Evolutionary conservation across 2,888 invertebrate genomes (phyloP), one percentile per base, ranked within the genome.

Genomic region (Meiosimyza decipiens): DNA sequence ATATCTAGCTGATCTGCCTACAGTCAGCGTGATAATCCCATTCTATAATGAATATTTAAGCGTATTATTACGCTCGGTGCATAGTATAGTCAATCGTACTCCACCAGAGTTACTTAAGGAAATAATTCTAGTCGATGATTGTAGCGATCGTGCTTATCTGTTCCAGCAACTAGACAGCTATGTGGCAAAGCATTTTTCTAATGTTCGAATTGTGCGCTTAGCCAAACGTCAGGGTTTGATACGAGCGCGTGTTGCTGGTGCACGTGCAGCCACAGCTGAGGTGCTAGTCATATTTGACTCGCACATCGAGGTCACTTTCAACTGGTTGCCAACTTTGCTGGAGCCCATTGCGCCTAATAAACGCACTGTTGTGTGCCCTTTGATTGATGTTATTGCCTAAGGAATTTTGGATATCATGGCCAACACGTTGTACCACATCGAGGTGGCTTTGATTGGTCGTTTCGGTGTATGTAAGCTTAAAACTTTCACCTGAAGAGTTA

Each of bases 361-460:
- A 82, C 92, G 91, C 80, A 95, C 95, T 3, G 96, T 94, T 71
- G 95, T 97, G 13, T 99, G 98, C 84, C 98, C 98, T 1, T 97
- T 96, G 84, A 98, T 99, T 75, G 98, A 99, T 88, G 97, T 98
- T 16, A 91, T 99, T 69, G 96, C 96, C 0, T 88, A 91, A 96
- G 95, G 81, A 96, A 94, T 51, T 97, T 98, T 85, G 94, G 95
- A 81, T 97, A 98, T 86, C 90, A 95, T 67, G 93, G 97, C 0
- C 98, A 98, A 87, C 98, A 97, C 9, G 98, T 96, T 85, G 97
- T 97, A 85, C 98, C 97, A 40, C 40, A 9, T 40, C 88, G 95
- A 4, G 95, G 98, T 0, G 97, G 97, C 13, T 99, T 99, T 87
- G 98, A 99, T 86, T 99, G 99, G 99, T 95, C 98, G 85, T 92